Evolutionary conservation across 92 coral and sea anemone genomes (phyloP).

Genomic region (Bergia puertoricense): DNA sequence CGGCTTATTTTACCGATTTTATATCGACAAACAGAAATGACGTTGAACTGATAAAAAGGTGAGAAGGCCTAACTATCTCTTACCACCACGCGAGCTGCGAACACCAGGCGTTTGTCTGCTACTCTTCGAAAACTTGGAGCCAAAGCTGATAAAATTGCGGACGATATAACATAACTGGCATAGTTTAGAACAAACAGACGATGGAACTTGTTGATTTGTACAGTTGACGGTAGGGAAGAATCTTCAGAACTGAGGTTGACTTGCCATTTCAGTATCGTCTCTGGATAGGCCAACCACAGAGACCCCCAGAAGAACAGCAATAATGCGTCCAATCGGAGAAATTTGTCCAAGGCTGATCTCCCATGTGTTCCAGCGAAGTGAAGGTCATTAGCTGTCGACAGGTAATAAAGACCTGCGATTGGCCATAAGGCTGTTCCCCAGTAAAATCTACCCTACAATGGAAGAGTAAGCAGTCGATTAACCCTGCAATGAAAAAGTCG

Average conservation of each 20-base stretch:
- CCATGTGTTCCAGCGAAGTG: conserved; percentile 24
- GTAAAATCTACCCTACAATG: neutral
- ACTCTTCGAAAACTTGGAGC: conserved; percentile 23
- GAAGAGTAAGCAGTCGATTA: neutral
- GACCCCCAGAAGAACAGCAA: conserved; percentile 2
- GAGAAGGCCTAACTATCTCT: neutral
- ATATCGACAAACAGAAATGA: too few species aligned
- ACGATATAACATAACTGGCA: neutral
- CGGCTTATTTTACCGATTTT: too few species aligned
- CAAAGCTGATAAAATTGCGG: conserved; percentile 24
- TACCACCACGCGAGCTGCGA: conserved; percentile 9
- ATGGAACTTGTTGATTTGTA: neutral
- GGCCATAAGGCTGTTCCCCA: conserved; percentile 31
- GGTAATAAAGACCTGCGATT: neutral
- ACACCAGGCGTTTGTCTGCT: conserved; percentile 8
- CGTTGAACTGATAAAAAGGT: too few species aligned
- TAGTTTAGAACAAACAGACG: conserved; percentile 27
- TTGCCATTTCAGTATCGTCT: conserved; percentile 12
- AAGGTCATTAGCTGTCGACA: conserved; percentile 10
- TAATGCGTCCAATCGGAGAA: conserved; percentile 12
- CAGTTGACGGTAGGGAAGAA: neutral
- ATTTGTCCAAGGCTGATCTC: conserved; percentile 9
- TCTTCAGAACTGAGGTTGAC: conserved; percentile 1
- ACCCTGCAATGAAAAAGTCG: too few species aligned
- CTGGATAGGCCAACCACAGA: conserved; percentile 10